Base-by-base conservation (phyloP, 2,113 vertebrate species). In the Cebus imitator region DNA sequence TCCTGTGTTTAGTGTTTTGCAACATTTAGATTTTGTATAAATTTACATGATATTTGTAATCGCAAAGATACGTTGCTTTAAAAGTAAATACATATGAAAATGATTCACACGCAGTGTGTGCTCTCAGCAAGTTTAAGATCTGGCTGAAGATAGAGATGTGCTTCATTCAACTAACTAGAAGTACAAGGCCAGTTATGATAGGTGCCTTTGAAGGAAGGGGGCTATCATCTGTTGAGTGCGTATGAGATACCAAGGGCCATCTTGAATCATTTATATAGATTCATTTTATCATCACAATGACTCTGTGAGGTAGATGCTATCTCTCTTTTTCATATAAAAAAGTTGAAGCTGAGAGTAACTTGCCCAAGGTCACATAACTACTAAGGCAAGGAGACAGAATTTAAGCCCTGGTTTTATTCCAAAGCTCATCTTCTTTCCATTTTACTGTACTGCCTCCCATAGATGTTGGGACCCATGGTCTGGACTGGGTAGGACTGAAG, bases 21-120 rank as follows among this genome's bases (percentile, higher is more conserved):
- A 92, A 68, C 50, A 85, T 87, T 95, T 97, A 45, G 30, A 80
- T 76, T 95, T 78, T 90, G 17, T 92, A 87, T 70, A 79, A 50
- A 18, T 86, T 97, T 64, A 50, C 6, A n/a, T 76, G 20, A 40
- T 45, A 87, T 87, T 93, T 92, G 2, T 79, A 87, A 84, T 85
- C 64, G 88, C 61, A 91, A 82, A 94, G 95, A 23, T 57, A 64
- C 52, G 91, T 66, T 90, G 58, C 17, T 90, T 96, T 50, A 73
- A 86, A 86, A 93, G 37, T 58, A 89, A 93, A 57, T 32, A 72
- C 27, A 6, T 92, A n/a, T 68, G 78, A 57, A 96, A 91, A 95
- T 68, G 6, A 94, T 75, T 94, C 61, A 86, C 17, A 90, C 25
- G 76, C 3, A 66, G 35, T 32, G 9, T 85, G 20, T 40, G 9